A percentile compares a stretch with the other conserved stretches of the same genome.
phyloP scores from a whole-genome alignment of 2,113 vertebrate species.

The Lates calcarifer region DNA sequence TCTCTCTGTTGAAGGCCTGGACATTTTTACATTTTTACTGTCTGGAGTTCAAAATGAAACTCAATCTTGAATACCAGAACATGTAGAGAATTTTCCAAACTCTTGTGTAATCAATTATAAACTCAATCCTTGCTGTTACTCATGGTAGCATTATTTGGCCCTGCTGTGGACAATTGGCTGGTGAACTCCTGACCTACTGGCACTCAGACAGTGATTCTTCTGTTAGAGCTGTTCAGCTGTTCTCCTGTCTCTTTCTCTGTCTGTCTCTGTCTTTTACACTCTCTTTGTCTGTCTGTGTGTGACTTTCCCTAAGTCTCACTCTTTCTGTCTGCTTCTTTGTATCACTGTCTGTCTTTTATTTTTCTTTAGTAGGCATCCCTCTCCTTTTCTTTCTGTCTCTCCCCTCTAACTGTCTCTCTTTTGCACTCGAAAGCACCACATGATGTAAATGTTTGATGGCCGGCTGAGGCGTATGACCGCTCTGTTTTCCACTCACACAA shows the following conservation, averaged over 20 bases:
- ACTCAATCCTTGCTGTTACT: not conserved
- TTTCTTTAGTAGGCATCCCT: constrained; percentile 32
- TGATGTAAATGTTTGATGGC: constrained; percentile 78
- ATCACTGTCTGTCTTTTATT: constrained; percentile 26
- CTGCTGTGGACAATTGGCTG: constrained; percentile 29
- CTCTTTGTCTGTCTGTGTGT: constrained; percentile 35
- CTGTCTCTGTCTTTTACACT: constrained; percentile 29
- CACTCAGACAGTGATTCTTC: constrained; percentile 65
- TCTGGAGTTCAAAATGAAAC: not conserved
- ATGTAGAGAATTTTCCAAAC: not conserved
- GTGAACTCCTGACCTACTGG: constrained; percentile 73
- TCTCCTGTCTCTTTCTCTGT: constrained; percentile 29
- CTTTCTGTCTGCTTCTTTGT: constrained; percentile 27
- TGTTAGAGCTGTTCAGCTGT: constrained; percentile 55
- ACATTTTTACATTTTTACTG: not conserved
- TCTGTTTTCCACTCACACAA: constrained; percentile 59
- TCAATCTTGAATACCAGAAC: not conserved
- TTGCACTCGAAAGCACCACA: constrained; percentile 50
- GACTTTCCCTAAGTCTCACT: constrained; percentile 16
- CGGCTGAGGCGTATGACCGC: constrained; percentile 33
- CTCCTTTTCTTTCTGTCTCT: constrained; percentile 20
- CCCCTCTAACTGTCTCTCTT: constrained; percentile 16
- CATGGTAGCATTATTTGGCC: constrained; percentile 25
- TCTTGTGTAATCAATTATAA: constrained; percentile 5
- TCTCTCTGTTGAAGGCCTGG: not conserved